phyloP scores from a whole-genome alignment of 2,888 invertebrate species.

The Ophraella communa region DNA sequence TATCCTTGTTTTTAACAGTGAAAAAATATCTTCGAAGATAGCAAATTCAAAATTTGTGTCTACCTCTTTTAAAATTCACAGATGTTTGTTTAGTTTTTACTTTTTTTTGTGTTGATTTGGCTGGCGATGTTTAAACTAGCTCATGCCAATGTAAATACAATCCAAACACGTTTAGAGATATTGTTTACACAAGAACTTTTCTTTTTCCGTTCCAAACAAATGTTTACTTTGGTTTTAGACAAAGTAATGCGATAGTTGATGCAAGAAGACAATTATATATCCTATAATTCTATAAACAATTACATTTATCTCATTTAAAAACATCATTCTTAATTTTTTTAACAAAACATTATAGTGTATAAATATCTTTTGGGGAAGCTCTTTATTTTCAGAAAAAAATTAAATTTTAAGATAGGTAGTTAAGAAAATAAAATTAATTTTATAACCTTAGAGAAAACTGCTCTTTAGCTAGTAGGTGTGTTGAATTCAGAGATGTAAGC shows the following conservation, averaged over 20 bases:
- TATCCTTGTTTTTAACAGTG: background rate
- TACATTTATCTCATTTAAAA: too few relatives aligned
- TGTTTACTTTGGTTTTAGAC: constrained; percentile 44
- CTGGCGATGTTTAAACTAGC: constrained; percentile 49
- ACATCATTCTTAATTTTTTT: too few relatives aligned
- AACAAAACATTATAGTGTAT: too few relatives aligned
- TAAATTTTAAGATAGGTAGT: too few relatives aligned
- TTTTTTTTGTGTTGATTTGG: constrained; percentile 51
- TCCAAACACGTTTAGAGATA: constrained; percentile 44
- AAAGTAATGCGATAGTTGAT: constrained; percentile 41
- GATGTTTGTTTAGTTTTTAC: constrained; percentile 48
- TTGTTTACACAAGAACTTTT: constrained; percentile 48
- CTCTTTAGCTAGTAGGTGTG: background rate
- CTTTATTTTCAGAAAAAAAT: too few relatives aligned
- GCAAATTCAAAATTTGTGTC: constrained; percentile 3
- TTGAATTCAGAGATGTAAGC: constrained; percentile 20
- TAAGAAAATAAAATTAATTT: too few relatives aligned
- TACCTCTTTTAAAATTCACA: constrained; percentile 16
- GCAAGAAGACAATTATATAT: constrained; percentile 16
- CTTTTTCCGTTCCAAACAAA: constrained; percentile 43
- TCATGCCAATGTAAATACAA: constrained; percentile 51
- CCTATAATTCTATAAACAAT: constrained; percentile 4
- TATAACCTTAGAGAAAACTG: background rate
- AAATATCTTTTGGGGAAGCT: too few relatives aligned
- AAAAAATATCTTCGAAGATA: background rate